phyloP scores from a whole-genome alignment of 2,888 invertebrate species.

The Acrobasis consociella region DNA sequence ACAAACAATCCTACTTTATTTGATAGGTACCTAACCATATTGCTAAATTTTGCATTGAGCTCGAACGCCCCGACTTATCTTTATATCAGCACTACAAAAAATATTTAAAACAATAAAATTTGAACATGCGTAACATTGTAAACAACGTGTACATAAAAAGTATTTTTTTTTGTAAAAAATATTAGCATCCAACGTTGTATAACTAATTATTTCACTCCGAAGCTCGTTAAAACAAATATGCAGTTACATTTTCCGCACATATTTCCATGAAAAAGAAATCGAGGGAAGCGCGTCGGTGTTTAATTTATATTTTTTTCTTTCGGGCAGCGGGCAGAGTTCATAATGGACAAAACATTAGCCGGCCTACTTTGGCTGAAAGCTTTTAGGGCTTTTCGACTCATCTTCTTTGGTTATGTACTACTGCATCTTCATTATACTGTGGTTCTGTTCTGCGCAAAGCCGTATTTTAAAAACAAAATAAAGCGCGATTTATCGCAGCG shows the following conservation, averaged over 20 bases:
- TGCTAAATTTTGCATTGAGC: no score
- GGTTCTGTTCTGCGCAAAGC: background rate
- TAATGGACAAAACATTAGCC: constrained; percentile 78
- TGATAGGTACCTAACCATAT: no score
- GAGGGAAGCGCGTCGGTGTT: constrained; percentile 46
- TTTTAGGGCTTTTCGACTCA: constrained; percentile 68
- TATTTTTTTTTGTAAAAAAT: background rate
- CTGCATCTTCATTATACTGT: constrained; percentile 26
- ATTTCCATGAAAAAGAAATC: constrained; percentile 44
- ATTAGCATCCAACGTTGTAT: background rate
- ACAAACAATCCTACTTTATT: no score
- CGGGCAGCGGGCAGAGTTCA: constrained; percentile 54
- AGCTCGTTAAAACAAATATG: constrained; percentile 8
- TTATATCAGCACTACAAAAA: no score
- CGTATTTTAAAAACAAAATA: constrained; percentile 8
- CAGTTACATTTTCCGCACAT: constrained; percentile 24
- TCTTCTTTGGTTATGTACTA: constrained; percentile 49
- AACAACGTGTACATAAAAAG: no score
- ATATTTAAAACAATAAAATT: no score
- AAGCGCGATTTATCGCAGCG: background rate
- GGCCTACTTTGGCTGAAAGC: constrained; percentile 70
- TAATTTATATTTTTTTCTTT: constrained; percentile 67
- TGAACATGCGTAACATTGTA: no score
- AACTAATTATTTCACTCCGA: constrained; percentile 1
- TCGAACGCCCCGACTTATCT: no score